Base-by-base conservation (phyloP, 2,797 vertebrate genomes). In the Distichodus sexfasciatus region DNA sequence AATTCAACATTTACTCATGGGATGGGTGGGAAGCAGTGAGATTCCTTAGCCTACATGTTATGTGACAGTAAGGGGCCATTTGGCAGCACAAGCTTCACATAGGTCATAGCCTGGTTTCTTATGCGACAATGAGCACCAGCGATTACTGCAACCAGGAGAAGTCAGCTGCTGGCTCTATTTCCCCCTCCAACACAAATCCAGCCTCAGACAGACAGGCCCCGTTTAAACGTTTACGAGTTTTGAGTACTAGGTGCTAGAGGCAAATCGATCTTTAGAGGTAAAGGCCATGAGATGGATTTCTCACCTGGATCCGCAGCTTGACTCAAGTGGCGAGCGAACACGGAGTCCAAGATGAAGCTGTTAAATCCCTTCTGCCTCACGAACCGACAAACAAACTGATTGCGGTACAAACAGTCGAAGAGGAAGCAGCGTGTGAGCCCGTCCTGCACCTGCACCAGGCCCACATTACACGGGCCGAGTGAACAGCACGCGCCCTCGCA, bases 361-460 rank as follows among this genome's bases (percentile, higher is more conserved):
- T 48, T 66, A 80, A 92, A 98, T 2, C 92, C 93, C 0, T n/a
- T 8, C 75, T 88, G 87, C 73, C 81, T 87, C 58, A 90, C 85
- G 72, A 98, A 97, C 75, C 89, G 88, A 84, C 96, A 98, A 46
- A 93, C 93, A 2, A 94, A 96, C 29, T 64, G 76, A 50, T 93
- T 90, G 29, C 92, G 89, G 40, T 93, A 90, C 48, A 95, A 61
- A 82, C 96, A 98, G 83, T 92, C 76, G 73, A 97, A 89, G 58
- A 96, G 90, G 62, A 90, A 91, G 79, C 96, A 98, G 72, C 80
- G 75, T 3, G 47, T 79, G 67, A 87, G 72, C 0, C 38, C 35
- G 0, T 64, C 70, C 0, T 46, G 80, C 0, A 57, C 83, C 77
- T 94, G 90, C 67, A 94, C 79, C 11, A 97, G 85, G 11, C 91